These are phyloP conservation scores for Tetraneura akinire DNA, from an alignment of 1,140 invertebrate genomes.

Conservation along the genomic window DNA sequence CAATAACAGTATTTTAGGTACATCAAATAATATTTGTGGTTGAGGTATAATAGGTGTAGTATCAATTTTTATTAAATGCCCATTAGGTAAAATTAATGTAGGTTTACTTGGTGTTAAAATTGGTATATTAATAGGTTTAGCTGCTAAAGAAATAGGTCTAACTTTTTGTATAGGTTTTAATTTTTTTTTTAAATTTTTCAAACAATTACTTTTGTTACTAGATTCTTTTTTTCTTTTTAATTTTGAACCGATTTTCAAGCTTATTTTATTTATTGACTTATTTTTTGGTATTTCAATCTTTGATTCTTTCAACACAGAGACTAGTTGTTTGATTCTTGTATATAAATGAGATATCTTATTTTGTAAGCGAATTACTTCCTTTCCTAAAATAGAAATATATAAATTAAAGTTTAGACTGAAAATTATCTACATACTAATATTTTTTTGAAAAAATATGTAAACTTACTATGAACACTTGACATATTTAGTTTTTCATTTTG, in stretches of 20 bases:
- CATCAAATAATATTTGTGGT: conserved; percentile 38
- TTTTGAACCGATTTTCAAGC: conserved; percentile 9
- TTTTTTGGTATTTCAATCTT: conserved; percentile 43
- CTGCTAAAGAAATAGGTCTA: conserved; percentile 21
- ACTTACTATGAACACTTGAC: conserved; percentile 53
- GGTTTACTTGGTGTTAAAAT: conserved; percentile 40
- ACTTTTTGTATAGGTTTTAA: conserved; percentile 21
- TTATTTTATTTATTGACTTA: conserved; percentile 2
- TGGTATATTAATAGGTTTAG: conserved; percentile 34
- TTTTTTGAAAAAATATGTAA: conserved; percentile 52
- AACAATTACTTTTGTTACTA: background rate
- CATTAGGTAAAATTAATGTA: conserved; percentile 37
- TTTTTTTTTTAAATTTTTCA: conserved; percentile 36
- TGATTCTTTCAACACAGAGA: conserved; percentile 35
- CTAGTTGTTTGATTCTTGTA: conserved; percentile 31
- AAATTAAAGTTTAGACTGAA: background rate
- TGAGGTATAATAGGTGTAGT: conserved; percentile 42
- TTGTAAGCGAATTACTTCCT: conserved; percentile 30
- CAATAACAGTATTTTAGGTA: conserved; percentile 33
- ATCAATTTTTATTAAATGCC: conserved; percentile 48
- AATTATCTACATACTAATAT: background rate
- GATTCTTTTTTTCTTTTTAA: conserved; percentile 11
- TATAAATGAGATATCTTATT: conserved; percentile 30
- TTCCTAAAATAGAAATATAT: conserved; percentile 21
- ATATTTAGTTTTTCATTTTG: conserved; percentile 59